Evolutionary conservation across 2,888 invertebrate species (phyloP).

Genomic region (Cetonia aurata): DNA sequence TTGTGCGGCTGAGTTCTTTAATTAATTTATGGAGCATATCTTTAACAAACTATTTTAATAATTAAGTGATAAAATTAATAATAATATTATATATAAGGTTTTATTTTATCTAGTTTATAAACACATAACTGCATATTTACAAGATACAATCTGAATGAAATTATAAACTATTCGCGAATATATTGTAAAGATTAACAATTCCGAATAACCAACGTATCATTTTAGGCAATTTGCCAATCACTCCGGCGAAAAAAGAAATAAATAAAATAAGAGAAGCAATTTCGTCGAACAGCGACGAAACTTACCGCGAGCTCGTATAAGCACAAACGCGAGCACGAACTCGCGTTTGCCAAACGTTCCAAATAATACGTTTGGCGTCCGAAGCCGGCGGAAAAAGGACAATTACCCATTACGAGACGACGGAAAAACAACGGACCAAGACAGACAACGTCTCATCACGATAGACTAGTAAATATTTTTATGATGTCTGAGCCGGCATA

Average conservation of each 20-base stretch:
- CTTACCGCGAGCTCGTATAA: no score
- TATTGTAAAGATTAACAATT: not conserved
- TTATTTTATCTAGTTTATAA: not conserved
- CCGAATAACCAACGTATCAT: conserved; percentile 13
- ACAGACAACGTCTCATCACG: conserved; percentile 37
- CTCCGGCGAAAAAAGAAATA: not conserved
- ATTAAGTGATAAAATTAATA: not conserved
- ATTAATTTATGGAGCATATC: not conserved
- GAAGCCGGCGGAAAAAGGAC: conserved; percentile 23
- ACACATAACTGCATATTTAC: not conserved
- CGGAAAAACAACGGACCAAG: conserved; percentile 33
- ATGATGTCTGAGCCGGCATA: conserved; percentile 45
- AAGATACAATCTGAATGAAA: not conserved
- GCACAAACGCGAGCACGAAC: not conserved
- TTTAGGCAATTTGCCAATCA: not conserved
- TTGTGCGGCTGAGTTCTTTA: not conserved
- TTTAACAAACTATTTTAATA: not conserved
- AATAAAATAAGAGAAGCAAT: no score
- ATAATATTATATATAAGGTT: no score
- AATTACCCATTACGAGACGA: conserved; percentile 36
- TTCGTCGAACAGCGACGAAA: no score
- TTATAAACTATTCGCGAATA: conserved; percentile 7
- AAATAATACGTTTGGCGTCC: conserved; percentile 28
- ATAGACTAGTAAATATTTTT: conserved; percentile 45
- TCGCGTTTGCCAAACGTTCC: conserved; percentile 1